Conservation (phyloP, 2,888 invertebrate genomes). For the Mactromeris polynyma region DNA sequence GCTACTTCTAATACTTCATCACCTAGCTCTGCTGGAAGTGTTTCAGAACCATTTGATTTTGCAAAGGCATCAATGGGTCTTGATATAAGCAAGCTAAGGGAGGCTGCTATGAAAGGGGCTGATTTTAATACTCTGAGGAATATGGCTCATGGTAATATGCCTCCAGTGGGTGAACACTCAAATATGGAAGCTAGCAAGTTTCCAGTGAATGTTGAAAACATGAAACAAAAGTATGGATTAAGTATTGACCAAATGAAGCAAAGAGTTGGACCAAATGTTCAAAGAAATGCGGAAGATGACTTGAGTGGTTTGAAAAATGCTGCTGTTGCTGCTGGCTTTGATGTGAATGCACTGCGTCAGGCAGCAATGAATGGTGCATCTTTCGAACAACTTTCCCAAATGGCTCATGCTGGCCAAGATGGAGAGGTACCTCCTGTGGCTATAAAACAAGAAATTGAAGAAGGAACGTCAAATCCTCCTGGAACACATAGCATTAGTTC, state of each 20-base stretch:
- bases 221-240: conserved; percentile 35
- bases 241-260: conserved; percentile 37
- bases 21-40: conserved; percentile 24
- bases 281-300: background rate
- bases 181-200: background rate
- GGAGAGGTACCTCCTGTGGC: background rate
- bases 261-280: background rate
- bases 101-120: conserved; percentile 54
- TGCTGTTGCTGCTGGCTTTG: conserved; percentile 53
- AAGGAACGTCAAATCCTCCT: background rate
- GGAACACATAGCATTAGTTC: conserved; percentile 73
- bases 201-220: background rate
- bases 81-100: conserved; percentile 40
- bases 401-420: conserved; percentile 40
- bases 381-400: conserved; percentile 56
- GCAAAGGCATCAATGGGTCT: conserved; percentile 30
- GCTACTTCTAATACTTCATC: background rate
- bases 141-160: conserved; percentile 35
- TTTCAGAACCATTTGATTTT: background rate
- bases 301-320: conserved; percentile 43
- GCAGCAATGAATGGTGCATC: conserved; percentile 67
- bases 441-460: conserved; percentile 8
- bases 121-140: conserved; percentile 56
- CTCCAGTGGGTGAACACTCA: background rate
- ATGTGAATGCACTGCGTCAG: conserved; percentile 53